A percentile compares a stretch with the other conserved stretches of the same genome.
These are phyloP conservation scores for Drosophila recens DNA, from an alignment of 2,888 invertebrate species.

Conservation along the genomic window DNA sequence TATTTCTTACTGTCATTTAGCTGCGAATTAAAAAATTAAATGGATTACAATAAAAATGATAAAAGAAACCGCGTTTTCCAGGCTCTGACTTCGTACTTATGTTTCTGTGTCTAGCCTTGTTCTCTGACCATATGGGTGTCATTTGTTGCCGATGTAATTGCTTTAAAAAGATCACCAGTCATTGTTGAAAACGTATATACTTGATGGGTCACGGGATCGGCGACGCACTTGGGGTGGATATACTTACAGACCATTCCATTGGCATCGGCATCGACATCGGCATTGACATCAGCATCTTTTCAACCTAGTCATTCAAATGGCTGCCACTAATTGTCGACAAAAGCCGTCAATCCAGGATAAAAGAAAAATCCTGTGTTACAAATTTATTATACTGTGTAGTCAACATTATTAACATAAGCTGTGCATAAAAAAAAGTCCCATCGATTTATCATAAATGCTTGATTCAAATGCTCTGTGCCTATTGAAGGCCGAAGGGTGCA, in stretches of 20 bases:
- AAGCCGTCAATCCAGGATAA: not conserved
- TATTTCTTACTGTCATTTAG: constrained; percentile 59
- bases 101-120: not conserved
- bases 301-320: not conserved
- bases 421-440: no score
- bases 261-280: no score
- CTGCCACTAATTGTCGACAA: not conserved
- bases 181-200: not conserved
- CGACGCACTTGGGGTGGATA: no score
- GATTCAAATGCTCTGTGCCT: no score
- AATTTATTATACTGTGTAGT: no score
- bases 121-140: constrained; percentile 22
- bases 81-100: constrained; percentile 5
- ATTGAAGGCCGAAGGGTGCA: no score
- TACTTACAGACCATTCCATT: not conserved
- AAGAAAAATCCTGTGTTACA: not conserved
- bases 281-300: not conserved
- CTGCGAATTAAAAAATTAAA: constrained; percentile 62
- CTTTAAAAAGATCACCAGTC: constrained; percentile 33
- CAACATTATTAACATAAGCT: no score
- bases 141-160: constrained; percentile 46
- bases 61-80: constrained; percentile 20
- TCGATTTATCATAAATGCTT: no score
- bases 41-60: constrained; percentile 15
- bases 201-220: no score